These are phyloP conservation scores for Caretta caretta DNA, from an alignment of 2,113 vertebrate species.

Conservation along the genomic window DNA sequence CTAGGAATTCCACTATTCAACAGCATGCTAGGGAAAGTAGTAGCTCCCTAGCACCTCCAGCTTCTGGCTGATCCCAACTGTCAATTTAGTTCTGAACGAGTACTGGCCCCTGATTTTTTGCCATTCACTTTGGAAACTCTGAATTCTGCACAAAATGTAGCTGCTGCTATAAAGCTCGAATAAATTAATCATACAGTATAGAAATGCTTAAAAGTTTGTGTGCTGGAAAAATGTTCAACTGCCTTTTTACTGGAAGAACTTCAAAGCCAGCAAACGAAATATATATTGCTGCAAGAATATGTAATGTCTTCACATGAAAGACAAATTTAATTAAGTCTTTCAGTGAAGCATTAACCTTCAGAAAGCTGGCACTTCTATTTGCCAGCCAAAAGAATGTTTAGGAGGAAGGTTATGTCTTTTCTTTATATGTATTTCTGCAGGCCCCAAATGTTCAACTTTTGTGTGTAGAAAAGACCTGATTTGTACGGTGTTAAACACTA, in stretches of 20 bases:
- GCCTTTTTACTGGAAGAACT: background rate
- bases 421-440: no score
- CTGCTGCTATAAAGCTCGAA: slow-evolving; percentile 1
- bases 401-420: background rate
- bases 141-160: background rate
- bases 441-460: background rate
- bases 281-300: background rate
- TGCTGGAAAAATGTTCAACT: background rate
- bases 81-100: background rate
- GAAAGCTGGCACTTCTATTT: background rate
- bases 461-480: background rate
- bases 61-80: background rate
- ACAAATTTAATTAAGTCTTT: background rate
- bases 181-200: background rate
- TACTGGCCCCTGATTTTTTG: slow-evolving; percentile 8
- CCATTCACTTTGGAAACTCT: background rate
- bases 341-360: background rate
- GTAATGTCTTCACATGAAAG: background rate
- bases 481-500: background rate
- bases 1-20: slow-evolving; percentile 35
- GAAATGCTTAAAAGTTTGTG: background rate
- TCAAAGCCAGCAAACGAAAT: background rate
- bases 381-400: background rate
- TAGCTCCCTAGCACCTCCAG: slow-evolving; percentile 33
- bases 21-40: background rate